Percentiles rank a stretch among this genome's conserved stretches.
Conservation (phyloP, 1,140 invertebrate genomes). For the Oryzaephilus surinamensis region DNA sequence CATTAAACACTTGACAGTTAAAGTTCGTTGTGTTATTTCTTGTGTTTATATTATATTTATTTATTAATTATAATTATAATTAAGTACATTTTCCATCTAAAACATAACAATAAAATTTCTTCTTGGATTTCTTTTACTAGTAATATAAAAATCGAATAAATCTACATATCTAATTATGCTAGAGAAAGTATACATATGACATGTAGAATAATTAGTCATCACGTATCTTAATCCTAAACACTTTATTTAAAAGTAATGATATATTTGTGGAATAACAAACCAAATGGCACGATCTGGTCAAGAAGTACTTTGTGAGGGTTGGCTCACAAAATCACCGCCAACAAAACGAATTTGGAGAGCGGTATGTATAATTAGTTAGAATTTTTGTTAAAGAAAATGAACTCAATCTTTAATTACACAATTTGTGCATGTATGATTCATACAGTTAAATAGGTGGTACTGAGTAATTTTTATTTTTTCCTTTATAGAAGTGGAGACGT, state of each 20-base stretch:
- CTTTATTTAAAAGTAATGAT: neutral
- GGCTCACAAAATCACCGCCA: conserved; percentile 86
- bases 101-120: too few relatives aligned
- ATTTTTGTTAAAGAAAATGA: conserved; percentile 9
- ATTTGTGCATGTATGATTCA: conserved; percentile 23
- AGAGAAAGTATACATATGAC: too few relatives aligned
- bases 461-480: neutral
- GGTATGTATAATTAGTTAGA: conserved; percentile 48
- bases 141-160: too few relatives aligned
- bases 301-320: conserved; percentile 58
- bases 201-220: conserved; percentile 1
- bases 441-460: conserved; percentile 18
- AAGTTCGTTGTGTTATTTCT: too few relatives aligned
- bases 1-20: too few relatives aligned
- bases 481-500: conserved; percentile 76
- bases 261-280: neutral
- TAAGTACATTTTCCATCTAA: too few relatives aligned
- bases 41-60: too few relatives aligned
- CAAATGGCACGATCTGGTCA: conserved; percentile 30
- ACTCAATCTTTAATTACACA: conserved; percentile 10
- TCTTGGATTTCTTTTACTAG: too few relatives aligned
- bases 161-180: too few relatives aligned
- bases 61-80: too few relatives aligned
- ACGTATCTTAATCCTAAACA: neutral
- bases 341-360: conserved; percentile 78